phyloP scores from a whole-genome alignment of 2,113 vertebrate genomes.

The Gasterosteus nipponicus region DNA sequence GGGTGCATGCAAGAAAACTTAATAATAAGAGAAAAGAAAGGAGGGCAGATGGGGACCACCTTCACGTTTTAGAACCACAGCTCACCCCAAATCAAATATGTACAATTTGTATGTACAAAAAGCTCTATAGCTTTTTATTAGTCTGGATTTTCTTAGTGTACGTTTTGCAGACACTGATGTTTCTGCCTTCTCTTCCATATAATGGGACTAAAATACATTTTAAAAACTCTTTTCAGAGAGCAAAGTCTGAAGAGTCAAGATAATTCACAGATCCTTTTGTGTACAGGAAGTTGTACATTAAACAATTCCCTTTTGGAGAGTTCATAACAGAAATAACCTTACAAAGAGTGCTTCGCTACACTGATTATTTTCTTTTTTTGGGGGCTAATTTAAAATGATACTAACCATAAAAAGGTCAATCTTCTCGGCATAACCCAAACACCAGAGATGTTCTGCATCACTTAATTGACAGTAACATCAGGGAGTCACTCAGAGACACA shows the following conservation, averaged over 20 bases:
- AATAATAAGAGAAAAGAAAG: neutral
- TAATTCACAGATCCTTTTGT: neutral
- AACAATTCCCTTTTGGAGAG: neutral
- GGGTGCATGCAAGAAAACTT: no score
- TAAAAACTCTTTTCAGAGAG: neutral
- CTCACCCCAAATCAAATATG: neutral
- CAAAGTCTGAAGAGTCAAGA: neutral
- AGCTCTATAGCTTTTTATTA: neutral
- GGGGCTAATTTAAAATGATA: neutral
- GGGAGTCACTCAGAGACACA: conserved; percentile 4
- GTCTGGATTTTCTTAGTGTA: neutral
- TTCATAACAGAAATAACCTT: neutral
- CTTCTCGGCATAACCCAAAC: neutral
- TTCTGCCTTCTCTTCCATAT: neutral
- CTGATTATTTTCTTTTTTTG: neutral
- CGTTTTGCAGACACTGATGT: neutral
- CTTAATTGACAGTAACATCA: conserved; percentile 28
- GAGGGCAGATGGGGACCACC: neutral
- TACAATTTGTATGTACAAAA: no score
- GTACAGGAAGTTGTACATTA: no score
- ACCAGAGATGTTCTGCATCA: neutral
- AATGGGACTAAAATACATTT: neutral
- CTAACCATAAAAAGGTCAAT: neutral
- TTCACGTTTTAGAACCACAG: neutral
- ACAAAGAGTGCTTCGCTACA: neutral